These are phyloP conservation scores for Macrochelys suwanniensis DNA, from an alignment of 2,797 vertebrate genomes.

Conservation along the genomic window DNA sequence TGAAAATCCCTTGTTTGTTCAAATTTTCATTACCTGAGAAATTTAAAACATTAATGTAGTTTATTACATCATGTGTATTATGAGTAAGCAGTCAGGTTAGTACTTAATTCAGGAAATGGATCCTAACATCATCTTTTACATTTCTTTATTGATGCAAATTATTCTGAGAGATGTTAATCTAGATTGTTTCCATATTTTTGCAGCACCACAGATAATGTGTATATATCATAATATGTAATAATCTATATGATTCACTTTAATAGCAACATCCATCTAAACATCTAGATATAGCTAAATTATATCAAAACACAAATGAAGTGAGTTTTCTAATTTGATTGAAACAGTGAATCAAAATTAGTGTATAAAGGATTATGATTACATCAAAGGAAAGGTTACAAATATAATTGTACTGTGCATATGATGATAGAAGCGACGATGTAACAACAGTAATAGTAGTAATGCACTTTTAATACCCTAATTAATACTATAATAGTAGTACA, in stretches of 20 bases:
- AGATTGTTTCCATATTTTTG: not conserved
- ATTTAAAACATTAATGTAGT: not conserved
- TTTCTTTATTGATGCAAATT: not conserved
- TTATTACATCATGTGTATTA: not conserved
- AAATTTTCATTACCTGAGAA: not conserved
- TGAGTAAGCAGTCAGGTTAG: not conserved
- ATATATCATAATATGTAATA: not conserved
- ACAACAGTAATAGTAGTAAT: not conserved
- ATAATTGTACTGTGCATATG: not conserved
- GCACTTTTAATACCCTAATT: not conserved
- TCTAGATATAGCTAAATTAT: not conserved
- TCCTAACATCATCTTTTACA: not conserved
- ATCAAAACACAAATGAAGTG: not conserved
- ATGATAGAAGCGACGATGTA: not conserved
- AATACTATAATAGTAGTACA: not conserved
- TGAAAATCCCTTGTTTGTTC: not conserved
- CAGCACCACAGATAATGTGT: not conserved
- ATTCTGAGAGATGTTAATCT: not conserved
- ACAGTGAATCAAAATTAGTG: not conserved
- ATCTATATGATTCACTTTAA: not conserved
- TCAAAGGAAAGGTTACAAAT: not conserved
- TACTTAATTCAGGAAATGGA: not conserved
- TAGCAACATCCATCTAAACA: not conserved
- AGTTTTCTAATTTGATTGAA: not conserved
- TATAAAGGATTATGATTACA: not conserved